These are phyloP conservation scores for Tetanocera ferruginea DNA, from an alignment of 2,888 invertebrate species.

Conservation along the genomic window DNA sequence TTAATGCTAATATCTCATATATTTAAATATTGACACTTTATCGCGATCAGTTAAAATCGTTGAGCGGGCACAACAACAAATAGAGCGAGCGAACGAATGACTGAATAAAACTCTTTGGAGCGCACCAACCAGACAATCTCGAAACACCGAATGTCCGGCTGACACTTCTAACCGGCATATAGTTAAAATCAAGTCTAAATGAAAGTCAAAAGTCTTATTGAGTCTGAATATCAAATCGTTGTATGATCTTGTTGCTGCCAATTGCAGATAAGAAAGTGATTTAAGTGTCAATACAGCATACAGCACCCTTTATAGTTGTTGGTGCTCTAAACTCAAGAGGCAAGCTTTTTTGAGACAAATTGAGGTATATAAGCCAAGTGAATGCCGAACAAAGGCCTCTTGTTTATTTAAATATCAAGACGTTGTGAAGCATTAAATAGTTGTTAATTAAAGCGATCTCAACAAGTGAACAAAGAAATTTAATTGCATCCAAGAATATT, in stretches of 20 bases:
- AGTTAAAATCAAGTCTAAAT: not conserved
- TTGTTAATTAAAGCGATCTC: not conserved
- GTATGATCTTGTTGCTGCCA: not conserved
- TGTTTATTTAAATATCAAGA: not conserved
- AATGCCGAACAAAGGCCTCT: not conserved
- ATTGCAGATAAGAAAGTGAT: not conserved
- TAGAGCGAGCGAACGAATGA: too few species aligned
- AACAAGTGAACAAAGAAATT: not conserved
- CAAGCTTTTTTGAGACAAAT: not conserved
- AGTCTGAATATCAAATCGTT: not conserved
- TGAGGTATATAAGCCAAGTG: not conserved
- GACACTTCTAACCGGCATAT: not conserved
- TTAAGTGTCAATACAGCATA: not conserved
- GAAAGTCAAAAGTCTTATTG: not conserved
- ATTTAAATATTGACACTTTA: too few species aligned
- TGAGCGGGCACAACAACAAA: too few species aligned
- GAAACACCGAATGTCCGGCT: not conserved
- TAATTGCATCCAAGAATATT: not conserved
- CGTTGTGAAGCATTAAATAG: not conserved
- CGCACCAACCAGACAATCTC: not conserved
- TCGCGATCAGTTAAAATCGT: too few species aligned
- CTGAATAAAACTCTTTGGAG: not conserved
- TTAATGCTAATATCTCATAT: too few species aligned
- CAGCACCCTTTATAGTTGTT: too few species aligned
- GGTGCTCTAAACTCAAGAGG: too few species aligned